Evolutionary conservation across 1,140 invertebrate genomes (phyloP), one percentile per base, ranked within the genome.

Genomic region (Nilaparvata lugens): DNA sequence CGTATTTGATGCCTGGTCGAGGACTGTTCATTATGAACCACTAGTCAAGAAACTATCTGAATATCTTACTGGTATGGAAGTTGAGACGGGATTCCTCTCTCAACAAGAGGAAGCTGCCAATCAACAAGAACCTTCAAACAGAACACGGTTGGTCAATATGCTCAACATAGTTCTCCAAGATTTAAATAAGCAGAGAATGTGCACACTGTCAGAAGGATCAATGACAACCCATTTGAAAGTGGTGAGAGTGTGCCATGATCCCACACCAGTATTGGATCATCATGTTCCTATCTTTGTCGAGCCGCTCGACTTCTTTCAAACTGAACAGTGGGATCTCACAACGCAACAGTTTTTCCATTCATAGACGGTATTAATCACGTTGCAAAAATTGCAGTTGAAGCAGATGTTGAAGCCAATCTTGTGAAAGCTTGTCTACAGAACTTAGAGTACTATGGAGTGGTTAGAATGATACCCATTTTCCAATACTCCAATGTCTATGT

Each of bases 341-440:
- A 96, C 93, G 4, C 87, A 94, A 71, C 87, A 91, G 77, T 94
- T 43, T 75, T 95, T 14, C 89, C 91, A 0, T 90, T 89, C 67
- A 92, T 97, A 16, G 88, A 97, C 76, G 93, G 94, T 0, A 91
- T 91, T 67, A 94, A 95, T 75, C 93, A 96, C 73, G 83, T 96
- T 35, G 81, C 87, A 0, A 83, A 87, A 65, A 92, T 93, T 61
- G 84, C 89, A 0, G 79, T 81, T 0, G 81, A 88, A 67, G 88
- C 93, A 2, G 91, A 95, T 68, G 93, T 97, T 0, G 93, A 97
- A 70, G 92, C 88, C 60, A 92, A 91, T 75, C 75, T 97, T 38
- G 94, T 97, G 0, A 97, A 97, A 75, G 88, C 91, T 7, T 95
- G 92, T 72, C 84, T 97, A 43, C 92, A 95, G 72, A 97, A 97